These are phyloP conservation scores for Lynx canadensis DNA, from an alignment of 2,113 vertebrate genomes.

Conservation along the genomic window DNA sequence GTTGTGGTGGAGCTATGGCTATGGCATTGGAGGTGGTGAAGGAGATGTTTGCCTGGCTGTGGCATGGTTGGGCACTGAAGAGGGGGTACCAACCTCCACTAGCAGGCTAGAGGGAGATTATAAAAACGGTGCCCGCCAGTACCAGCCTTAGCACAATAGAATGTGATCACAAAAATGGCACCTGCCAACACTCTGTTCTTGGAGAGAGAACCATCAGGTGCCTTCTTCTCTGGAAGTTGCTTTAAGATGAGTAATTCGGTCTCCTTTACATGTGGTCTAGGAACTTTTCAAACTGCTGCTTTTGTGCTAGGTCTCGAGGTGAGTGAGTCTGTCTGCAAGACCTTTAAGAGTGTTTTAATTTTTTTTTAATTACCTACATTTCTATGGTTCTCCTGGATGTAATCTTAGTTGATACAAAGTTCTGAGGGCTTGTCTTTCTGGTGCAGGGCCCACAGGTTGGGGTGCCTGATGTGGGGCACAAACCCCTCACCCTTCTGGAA, in stretches of 20 bases:
- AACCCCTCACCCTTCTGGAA: not conserved
- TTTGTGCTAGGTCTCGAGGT: not conserved
- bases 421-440: not conserved
- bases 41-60: not conserved
- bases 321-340: not conserved
- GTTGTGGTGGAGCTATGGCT: not conserved
- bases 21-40: not conserved
- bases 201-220: not conserved
- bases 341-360: not conserved
- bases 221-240: not conserved
- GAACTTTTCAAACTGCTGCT: not conserved
- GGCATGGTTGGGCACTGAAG: not conserved
- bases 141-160: not conserved
- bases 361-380: not conserved
- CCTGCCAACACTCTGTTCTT: not conserved
- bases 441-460: not conserved
- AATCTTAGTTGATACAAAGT: not conserved
- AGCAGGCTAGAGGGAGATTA: not conserved
- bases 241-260: not conserved
- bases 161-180: not conserved
- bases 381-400: not conserved
- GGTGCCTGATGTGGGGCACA: not conserved
- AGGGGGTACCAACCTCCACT: not conserved
- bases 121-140: not conserved
- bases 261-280: not conserved